Evolutionary conservation across 2,113 vertebrate species (phyloP).

Genomic region (Galbula dea): DNA sequence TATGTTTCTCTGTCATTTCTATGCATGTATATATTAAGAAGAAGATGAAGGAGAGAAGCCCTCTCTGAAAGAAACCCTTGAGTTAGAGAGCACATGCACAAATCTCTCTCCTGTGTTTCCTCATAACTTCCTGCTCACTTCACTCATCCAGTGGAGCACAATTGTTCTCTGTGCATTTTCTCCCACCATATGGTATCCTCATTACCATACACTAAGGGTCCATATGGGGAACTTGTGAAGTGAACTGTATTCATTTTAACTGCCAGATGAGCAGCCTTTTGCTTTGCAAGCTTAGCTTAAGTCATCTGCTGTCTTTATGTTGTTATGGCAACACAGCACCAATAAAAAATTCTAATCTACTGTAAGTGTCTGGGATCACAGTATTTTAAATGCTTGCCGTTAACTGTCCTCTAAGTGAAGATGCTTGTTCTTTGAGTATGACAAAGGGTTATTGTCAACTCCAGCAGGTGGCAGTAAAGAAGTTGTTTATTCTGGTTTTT

Average conservation of each 20-base stretch:
- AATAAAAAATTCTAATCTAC: conserved; percentile 86
- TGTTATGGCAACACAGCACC: conserved; percentile 83
- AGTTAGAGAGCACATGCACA: conserved; percentile 59
- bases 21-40: conserved; percentile 66
- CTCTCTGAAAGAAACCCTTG: conserved; percentile 64
- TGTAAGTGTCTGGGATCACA: conserved; percentile 78
- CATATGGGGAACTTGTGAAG: conserved; percentile 86
- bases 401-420: conserved; percentile 73
- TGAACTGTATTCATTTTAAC: conserved; percentile 86
- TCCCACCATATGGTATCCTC: conserved; percentile 83
- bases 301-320: conserved; percentile 83
- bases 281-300: conserved; percentile 83
- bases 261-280: conserved; percentile 85
- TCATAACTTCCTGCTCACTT: conserved; percentile 66
- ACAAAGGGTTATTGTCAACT: conserved; percentile 64
- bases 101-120: conserved; percentile 61
- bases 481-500: background rate
- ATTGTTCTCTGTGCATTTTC: conserved; percentile 80
- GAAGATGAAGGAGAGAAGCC: conserved; percentile 69
- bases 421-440: conserved; percentile 32
- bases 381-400: conserved; percentile 77
- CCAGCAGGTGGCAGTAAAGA: conserved; percentile 79
- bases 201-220: conserved; percentile 84
- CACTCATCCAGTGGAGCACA: conserved; percentile 73
- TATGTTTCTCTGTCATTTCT: conserved; percentile 74